Evolutionary conservation across 2,113 vertebrate species (phyloP).

Genomic region (Helogale parvula): DNA sequence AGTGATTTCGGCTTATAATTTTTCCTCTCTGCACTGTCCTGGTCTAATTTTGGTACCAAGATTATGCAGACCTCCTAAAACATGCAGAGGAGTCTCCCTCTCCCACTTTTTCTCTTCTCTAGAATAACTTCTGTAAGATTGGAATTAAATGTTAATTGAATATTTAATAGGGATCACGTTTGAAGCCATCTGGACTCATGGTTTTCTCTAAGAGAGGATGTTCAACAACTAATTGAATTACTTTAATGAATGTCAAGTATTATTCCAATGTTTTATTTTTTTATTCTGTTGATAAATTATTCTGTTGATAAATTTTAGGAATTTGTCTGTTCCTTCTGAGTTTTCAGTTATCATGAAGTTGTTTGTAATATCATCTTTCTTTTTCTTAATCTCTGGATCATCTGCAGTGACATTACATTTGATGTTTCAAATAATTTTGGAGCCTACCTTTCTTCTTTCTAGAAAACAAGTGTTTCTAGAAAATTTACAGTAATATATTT

Average conservation of each 20-base stretch:
- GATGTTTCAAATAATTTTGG: constrained; percentile 1
- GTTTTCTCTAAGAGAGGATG: constrained; percentile 12
- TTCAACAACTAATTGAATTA: constrained; percentile 38
- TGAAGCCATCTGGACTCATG: background rate
- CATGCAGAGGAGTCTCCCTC: background rate
- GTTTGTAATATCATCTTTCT: background rate
- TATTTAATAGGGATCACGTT: background rate
- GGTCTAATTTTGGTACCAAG: background rate
- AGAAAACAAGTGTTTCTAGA: background rate
- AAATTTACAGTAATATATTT: constrained; percentile 6
- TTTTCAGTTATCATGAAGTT: constrained; percentile 15
- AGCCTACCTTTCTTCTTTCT: background rate
- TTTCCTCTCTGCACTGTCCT: background rate
- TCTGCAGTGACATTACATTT: background rate
- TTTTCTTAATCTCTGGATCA: background rate
- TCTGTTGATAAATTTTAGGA: background rate
- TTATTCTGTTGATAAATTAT: background rate
- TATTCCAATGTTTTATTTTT: background rate
- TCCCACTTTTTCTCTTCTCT: constrained; percentile 30
- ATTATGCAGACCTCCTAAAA: background rate
- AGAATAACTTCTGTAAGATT: constrained; percentile 6
- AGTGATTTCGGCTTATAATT: background rate
- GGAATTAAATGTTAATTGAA: constrained; percentile 8
- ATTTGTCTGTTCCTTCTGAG: background rate
- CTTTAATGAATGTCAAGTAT: background rate